Conservation (phyloP, 2,797 vertebrate species). For the Tauraco hartlaubi region DNA sequence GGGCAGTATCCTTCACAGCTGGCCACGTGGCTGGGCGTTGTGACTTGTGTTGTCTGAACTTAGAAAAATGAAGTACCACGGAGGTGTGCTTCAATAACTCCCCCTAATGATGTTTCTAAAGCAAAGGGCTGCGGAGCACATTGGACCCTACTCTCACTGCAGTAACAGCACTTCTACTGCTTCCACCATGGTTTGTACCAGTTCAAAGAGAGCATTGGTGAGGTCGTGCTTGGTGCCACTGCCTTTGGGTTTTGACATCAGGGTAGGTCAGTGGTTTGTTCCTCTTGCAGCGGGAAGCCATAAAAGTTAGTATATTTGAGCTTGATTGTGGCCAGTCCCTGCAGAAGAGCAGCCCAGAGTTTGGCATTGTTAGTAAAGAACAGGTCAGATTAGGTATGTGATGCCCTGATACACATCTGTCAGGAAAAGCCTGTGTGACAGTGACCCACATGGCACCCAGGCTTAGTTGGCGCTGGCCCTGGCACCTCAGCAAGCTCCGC, state of each 20-base stretch:
- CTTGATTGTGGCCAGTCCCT: neutral
- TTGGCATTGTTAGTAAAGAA: neutral
- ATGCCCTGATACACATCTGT: neutral
- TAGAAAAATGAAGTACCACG: neutral
- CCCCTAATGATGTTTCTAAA: neutral
- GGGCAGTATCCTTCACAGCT: conserved; percentile 39
- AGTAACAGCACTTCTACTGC: neutral
- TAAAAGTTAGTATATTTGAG: neutral
- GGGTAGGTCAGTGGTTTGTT: neutral
- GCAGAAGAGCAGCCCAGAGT: neutral
- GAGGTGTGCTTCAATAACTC: neutral
- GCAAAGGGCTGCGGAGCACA: neutral
- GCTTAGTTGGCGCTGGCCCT: neutral
- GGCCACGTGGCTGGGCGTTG: neutral
- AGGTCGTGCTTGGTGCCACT: neutral
- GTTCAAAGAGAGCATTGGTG: neutral
- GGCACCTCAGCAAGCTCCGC: neutral
- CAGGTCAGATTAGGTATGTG: neutral
- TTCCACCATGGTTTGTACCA: neutral
- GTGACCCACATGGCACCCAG: rapidly evolving
- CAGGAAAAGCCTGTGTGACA: neutral
- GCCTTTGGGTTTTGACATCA: neutral
- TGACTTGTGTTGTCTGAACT: neutral
- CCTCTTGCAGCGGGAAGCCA: neutral
- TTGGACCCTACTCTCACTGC: neutral